Conservation (phyloP, 2,888 invertebrate species). For the Bombylius major region DNA sequence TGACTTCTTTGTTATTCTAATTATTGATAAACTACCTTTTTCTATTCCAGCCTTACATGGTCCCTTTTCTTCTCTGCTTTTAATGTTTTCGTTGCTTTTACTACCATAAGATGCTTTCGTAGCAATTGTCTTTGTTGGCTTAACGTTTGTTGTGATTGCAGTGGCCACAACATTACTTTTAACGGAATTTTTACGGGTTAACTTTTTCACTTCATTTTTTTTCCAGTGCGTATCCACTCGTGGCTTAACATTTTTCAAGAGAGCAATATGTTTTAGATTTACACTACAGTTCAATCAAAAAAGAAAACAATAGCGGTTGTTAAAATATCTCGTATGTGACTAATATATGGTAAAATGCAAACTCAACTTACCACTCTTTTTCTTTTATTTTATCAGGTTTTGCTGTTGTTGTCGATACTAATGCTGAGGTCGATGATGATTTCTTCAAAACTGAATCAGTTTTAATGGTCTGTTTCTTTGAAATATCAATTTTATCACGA, state of each 20-base stretch:
- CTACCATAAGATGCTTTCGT: constrained; percentile 17
- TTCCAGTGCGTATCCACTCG: constrained; percentile 34
- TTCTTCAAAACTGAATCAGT: no score
- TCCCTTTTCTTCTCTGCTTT: no score
- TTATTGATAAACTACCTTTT: background rate
- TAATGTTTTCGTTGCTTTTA: background rate
- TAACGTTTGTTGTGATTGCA: background rate
- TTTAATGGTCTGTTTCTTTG: no score
- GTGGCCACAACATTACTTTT: constrained; percentile 9
- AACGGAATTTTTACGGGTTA: background rate
- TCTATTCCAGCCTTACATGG: no score
- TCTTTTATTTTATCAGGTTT: no score
- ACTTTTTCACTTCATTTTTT: constrained; percentile 16
- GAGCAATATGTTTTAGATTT: constrained; percentile 22
- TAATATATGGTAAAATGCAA: no score
- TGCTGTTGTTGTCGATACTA: no score
- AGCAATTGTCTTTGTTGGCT: constrained; percentile 16
- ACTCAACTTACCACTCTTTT: no score
- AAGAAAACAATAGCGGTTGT: background rate
- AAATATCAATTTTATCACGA: background rate
- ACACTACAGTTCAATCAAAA: constrained; percentile 4
- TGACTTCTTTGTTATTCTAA: background rate
- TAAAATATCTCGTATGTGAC: background rate
- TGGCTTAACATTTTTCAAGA: constrained; percentile 31
- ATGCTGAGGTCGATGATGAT: no score